Conservation (phyloP, 2,888 invertebrate species). For the Acheta domesticus region DNA sequence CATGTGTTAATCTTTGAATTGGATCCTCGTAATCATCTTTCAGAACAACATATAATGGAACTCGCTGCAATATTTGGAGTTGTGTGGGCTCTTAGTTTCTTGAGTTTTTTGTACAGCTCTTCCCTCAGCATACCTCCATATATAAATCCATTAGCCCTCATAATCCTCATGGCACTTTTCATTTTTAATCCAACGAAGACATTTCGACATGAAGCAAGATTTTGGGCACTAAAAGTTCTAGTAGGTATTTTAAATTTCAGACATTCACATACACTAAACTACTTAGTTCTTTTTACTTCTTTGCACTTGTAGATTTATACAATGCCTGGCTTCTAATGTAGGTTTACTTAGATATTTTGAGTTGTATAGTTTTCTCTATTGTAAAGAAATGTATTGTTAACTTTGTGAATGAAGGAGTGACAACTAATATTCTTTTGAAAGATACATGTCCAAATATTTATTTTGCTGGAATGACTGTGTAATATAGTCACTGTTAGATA, state of each 20-base stretch:
- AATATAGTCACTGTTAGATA: no score
- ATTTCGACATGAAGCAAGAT: slow-evolving; percentile 70
- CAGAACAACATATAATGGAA: slow-evolving; percentile 75
- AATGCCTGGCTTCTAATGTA: no score
- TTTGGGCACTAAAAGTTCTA: slow-evolving; percentile 67
- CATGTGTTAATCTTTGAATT: slow-evolving; percentile 81
- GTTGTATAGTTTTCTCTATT: slow-evolving; percentile 18
- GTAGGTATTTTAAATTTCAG: slow-evolving; percentile 47
- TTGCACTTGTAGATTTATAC: no score
- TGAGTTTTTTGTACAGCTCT: slow-evolving; percentile 65
- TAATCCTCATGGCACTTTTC: slow-evolving; percentile 63
- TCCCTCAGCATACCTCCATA: slow-evolving; percentile 71
- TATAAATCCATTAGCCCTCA: slow-evolving; percentile 68
- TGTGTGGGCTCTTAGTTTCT: slow-evolving; percentile 65
- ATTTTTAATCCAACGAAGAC: slow-evolving; percentile 73
- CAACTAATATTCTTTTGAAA: no score
- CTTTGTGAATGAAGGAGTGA: neutral
- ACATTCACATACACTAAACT: no score
- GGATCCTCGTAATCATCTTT: slow-evolving; percentile 72
- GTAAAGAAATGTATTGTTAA: neutral
- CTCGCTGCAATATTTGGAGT: slow-evolving; percentile 72
- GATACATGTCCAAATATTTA: no score
- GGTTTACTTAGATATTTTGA: neutral
- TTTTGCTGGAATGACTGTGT: no score
- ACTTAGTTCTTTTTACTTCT: no score